Base-by-base conservation (phyloP, 2,113 vertebrate genomes). In the Limanda limanda region DNA sequence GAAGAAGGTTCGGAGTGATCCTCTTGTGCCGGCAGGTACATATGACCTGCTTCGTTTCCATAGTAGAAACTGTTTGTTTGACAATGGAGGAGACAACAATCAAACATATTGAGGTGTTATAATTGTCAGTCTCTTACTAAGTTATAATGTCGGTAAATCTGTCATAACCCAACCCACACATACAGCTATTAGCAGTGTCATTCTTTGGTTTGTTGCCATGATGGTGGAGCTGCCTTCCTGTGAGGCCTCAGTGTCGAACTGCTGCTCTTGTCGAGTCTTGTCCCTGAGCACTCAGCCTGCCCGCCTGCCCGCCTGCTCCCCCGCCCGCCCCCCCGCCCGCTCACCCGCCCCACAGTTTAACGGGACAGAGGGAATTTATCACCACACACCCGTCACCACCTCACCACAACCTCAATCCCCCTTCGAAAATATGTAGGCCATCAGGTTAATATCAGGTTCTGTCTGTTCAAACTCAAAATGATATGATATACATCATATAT, bases 201-300 rank as follows among this genome's bases (percentile, higher is more conserved):
- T n/a, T 2, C 62, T 79, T 59, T 78, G 74, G 74, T 45, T 76
- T 61, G 83, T 84, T 63, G 62, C 64, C 24, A 72, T 65, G 81
- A 55, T 35, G 23, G 27, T 31, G 42, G 42, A 12, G 14, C 42
- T 45, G 11, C 42, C 42, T 14, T 14, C 13, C 42, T 45, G 42
- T 14, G 42, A 12, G 42, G 42, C 12, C 15, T 76, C 69, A 62
- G 40, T 11, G 13, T 8, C 0, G 25, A 69, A 54, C 55, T 61
- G 56, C 64, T 20, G 37, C 61, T 84, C 90, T 48, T 91, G 91
- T 89, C 17, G 14, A 81, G 77, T 89, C 42, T 45, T 92, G 91
- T 84, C 83, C 61, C 14, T 12, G 24, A 85, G 54, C 70, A 48
- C 63, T 59, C 10, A 24, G 52, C 73, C 68, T 13, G 45, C 73